phyloP scores from a whole-genome alignment of 1,140 invertebrate genomes.

The Lordiphosa stackelbergi region DNA sequence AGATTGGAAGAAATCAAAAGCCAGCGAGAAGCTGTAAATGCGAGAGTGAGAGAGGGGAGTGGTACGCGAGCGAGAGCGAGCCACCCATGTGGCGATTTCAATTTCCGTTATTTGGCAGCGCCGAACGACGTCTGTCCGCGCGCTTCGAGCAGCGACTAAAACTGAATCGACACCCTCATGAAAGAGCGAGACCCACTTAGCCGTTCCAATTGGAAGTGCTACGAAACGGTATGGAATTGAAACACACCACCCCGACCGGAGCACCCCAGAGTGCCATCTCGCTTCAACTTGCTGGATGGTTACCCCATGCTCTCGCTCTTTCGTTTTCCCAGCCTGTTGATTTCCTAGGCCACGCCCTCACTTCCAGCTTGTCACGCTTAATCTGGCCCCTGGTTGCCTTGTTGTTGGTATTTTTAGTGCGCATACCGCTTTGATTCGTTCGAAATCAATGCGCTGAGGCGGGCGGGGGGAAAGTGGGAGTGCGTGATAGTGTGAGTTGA shows the following conservation, averaged over 20 bases:
- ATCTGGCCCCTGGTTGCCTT: slow-evolving; percentile 55
- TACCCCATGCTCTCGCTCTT: slow-evolving; percentile 6
- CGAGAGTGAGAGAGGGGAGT: slow-evolving; percentile 20
- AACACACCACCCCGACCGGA: slow-evolving; percentile 54
- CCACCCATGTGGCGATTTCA: slow-evolving; percentile 19
- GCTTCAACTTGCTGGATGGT: slow-evolving; percentile 1
- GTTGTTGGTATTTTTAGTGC: slow-evolving; percentile 74
- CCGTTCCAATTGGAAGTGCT: slow-evolving; percentile 61
- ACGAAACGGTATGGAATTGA: slow-evolving; percentile 32
- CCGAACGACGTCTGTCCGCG: slow-evolving; percentile 45
- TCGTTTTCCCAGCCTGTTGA: slow-evolving; percentile 39
- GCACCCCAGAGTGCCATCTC: slow-evolving; percentile 20
- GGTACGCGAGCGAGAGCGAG: slow-evolving; percentile 9
- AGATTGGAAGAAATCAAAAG: slow-evolving; percentile 15
- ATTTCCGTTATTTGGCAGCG: slow-evolving; percentile 28
- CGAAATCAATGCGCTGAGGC: slow-evolving; percentile 66
- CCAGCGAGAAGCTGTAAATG: slow-evolving; percentile 18
- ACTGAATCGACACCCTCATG: slow-evolving; percentile 27
- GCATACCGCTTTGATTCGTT: slow-evolving; percentile 74
- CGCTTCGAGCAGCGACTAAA: slow-evolving; percentile 45
- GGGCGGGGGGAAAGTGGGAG: slow-evolving; percentile 20
- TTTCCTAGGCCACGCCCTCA: slow-evolving; percentile 45
- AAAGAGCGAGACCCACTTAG: slow-evolving; percentile 38
- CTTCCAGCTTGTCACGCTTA: slow-evolving; percentile 60
- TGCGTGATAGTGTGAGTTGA: background rate